These are phyloP conservation scores for Pandemis heparana DNA, from an alignment of 2,888 invertebrate genomes.

Conservation along the genomic window DNA sequence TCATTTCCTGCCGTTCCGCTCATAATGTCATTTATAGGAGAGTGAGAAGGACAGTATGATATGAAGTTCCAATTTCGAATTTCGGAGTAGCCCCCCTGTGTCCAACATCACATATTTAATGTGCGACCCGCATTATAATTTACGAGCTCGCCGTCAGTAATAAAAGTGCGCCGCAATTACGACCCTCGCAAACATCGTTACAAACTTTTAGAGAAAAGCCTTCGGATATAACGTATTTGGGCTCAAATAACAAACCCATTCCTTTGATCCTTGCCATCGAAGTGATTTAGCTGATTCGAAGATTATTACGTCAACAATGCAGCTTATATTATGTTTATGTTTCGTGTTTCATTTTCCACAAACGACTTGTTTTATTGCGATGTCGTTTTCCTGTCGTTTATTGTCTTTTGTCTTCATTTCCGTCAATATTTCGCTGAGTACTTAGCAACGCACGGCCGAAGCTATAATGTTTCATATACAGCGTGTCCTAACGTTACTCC, in stretches of 20 bases:
- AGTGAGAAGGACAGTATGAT: no score
- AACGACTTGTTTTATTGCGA: background rate
- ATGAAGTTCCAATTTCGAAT: no score
- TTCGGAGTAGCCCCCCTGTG: no score
- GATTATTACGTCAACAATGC: background rate
- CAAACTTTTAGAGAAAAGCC: constrained; percentile 12
- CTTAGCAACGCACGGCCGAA: no score
- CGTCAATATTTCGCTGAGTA: no score
- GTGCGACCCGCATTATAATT: constrained; percentile 24
- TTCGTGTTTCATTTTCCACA: background rate
- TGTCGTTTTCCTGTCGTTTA: background rate
- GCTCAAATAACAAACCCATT: background rate
- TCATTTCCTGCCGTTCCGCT: no score
- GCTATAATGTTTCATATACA: no score
- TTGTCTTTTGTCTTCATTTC: no score
- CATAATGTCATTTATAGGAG: no score
- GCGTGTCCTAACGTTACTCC: no score
- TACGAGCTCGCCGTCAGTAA: constrained; percentile 21
- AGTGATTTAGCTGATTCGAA: background rate
- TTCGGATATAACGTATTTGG: constrained; percentile 8
- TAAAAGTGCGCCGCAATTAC: constrained; percentile 27
- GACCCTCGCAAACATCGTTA: constrained; percentile 17
- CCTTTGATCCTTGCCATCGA: background rate
- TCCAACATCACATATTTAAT: constrained; percentile 28
- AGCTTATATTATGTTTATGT: background rate